Percentiles rank a stretch among this genome's conserved stretches.
Evolutionary conservation across 2,888 invertebrate species (phyloP).

Genomic region (Cheilosia pagana): DNA sequence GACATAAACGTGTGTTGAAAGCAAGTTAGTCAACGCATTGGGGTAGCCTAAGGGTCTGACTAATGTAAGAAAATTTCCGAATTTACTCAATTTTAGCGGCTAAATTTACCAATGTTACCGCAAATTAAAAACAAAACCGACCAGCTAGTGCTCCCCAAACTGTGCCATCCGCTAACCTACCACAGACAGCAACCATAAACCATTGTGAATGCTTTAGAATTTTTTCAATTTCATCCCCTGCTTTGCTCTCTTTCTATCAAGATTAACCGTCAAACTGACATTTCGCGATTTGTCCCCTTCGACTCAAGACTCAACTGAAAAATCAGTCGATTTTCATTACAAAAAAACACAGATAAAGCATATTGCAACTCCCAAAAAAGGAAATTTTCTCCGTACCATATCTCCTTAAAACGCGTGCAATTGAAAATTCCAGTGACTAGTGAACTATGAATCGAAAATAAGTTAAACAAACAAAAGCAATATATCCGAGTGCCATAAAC

Average conservation of each 20-base stretch:
- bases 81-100: too few relatives aligned
- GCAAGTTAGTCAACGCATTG: too few relatives aligned
- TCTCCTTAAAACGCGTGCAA: not conserved
- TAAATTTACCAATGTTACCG: not conserved
- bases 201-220: not conserved
- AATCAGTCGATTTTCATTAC: constrained; percentile 4
- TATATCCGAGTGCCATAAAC: constrained; percentile 66
- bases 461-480: constrained; percentile 39
- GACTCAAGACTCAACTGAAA: constrained; percentile 51
- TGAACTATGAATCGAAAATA: constrained; percentile 51
- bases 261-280: constrained; percentile 62
- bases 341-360: constrained; percentile 15
- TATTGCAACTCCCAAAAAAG: constrained; percentile 16
- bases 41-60: too few relatives aligned
- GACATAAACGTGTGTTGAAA: too few relatives aligned
- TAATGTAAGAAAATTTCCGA: too few relatives aligned
- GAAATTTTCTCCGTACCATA: constrained; percentile 16
- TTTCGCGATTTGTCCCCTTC: constrained; percentile 2
- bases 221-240: too few relatives aligned
- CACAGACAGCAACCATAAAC: constrained; percentile 14
- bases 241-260: too few relatives aligned
- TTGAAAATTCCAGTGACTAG: constrained; percentile 18
- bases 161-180: not conserved
- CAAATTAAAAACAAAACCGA: too few relatives aligned
- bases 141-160: not conserved